Base-by-base conservation (phyloP, 2,888 invertebrate genomes). In the Reticulitermes lucifugus region DNA sequence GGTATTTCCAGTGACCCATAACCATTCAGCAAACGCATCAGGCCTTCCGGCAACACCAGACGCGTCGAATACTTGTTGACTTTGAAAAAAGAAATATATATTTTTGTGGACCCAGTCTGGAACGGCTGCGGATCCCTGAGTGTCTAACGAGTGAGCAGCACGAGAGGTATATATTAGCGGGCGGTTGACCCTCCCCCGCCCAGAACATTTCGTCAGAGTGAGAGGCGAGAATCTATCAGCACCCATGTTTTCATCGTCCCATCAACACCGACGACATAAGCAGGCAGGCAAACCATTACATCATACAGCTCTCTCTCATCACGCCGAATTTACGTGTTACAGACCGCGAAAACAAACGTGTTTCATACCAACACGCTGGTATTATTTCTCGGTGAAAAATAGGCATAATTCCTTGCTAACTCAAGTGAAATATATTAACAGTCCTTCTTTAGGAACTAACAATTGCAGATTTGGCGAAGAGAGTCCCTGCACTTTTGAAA, bases 191-290 rank as follows among this genome's bases (percentile, higher is more conserved):
- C 25, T 65, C 65, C 73, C 35, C 73, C 73, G 29, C 73, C 73
- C 73, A 35, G 25, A 70, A 70, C 29, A 70, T 70, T 70, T 70
- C 70, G 70, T 46, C 46, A 46, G 79, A 80, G 59, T 80, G 55
- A 59, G 35, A 80, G 65, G 43, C 46, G 14, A 65, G 81, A 60
- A 81, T 81, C 81, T 65, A 65, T 81, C 81, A 81, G 81, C 81
- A 81, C 81, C 65, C 65, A 65, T 21, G 81, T 65, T 60, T 81
- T 81, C 81, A 81, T 43, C 81, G 65, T 59, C 41, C 65, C 65
- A 65, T 65, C 81, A 81, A 65, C 81, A 81, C 70, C 35, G 41
- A 35, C 41, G 77, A 77, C 77, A 77, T 51, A 41, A 73, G 41
- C 21, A 18, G 41, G 73, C 41, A 41, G 41, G 73, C 41, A 29